These are phyloP conservation scores for Sebastes cheni DNA, from an alignment of 2,797 vertebrate genomes.

Conservation along the genomic window DNA sequence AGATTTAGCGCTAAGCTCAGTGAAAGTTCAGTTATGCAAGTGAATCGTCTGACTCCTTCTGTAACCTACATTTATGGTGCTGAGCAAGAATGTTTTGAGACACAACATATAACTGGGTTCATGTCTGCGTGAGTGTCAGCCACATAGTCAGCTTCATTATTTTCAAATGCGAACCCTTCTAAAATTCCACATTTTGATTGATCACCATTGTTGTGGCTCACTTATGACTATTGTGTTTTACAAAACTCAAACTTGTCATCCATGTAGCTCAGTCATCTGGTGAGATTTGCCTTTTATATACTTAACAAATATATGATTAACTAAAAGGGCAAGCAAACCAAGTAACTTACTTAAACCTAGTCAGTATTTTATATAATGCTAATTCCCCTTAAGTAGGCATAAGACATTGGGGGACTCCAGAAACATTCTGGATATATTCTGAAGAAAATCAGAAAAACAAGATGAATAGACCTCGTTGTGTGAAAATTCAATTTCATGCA, in stretches of 20 bases:
- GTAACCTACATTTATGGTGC: slow-evolving; percentile 9
- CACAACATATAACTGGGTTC: not conserved
- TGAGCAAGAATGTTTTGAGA: slow-evolving; percentile 13
- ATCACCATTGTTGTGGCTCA: not conserved
- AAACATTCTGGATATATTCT: not conserved
- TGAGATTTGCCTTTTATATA: not conserved
- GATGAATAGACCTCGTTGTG: not conserved
- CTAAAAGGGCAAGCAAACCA: not conserved
- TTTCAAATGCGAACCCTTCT: not conserved
- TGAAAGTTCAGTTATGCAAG: slow-evolving; percentile 31
- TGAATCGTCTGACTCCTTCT: slow-evolving; percentile 6
- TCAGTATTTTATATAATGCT: not conserved
- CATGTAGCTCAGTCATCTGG: not conserved
- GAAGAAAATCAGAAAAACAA: not conserved
- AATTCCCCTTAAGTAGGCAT: not conserved
- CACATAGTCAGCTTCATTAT: not conserved
- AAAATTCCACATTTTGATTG: not conserved
- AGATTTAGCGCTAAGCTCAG: not conserved
- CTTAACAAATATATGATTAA: not conserved
- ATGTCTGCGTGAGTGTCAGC: not conserved
- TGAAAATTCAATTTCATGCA: not conserved
- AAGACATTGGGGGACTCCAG: not conserved
- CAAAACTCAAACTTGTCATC: not conserved
- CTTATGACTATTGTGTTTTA: no score
- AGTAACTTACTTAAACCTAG: not conserved